Percentiles rank a stretch among this genome's conserved stretches.
Conservation (phyloP, 2,113 vertebrate species). For the Pterophyllum scalare region DNA sequence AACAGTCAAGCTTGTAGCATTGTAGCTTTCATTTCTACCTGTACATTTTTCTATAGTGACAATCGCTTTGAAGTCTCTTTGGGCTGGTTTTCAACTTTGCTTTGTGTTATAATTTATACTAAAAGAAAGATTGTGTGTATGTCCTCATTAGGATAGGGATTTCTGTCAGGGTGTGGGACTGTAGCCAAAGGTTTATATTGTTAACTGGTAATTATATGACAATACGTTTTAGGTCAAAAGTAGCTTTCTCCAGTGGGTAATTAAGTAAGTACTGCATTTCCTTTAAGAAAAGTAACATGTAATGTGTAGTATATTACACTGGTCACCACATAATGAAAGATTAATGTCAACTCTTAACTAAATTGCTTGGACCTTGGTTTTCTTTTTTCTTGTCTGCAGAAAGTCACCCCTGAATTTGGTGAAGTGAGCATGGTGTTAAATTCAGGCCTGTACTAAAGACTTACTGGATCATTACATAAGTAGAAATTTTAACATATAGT, state of each 20-base stretch:
- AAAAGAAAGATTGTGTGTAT: not conserved
- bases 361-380: not conserved
- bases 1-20: not conserved
- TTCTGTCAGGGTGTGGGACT: not conserved
- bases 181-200: not conserved
- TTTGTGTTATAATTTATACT: not conserved
- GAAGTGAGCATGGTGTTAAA: not conserved
- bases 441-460: not conserved
- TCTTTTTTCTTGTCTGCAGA: accelerated
- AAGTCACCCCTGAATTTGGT: not conserved
- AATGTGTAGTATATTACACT: not conserved
- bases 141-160: not conserved
- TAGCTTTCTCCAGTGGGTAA: not conserved
- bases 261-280: not conserved
- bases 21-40: not conserved
- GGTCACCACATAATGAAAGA: not conserved
- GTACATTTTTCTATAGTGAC: not conserved
- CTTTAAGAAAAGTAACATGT: not conserved
- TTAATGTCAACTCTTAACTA: not conserved
- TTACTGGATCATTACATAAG: not conserved
- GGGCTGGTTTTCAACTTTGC: not conserved
- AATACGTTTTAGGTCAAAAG: not conserved
- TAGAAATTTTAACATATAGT: not conserved
- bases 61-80: not conserved
- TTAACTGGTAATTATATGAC: not conserved